A percentile compares a stretch with the other conserved stretches of the same genome.
Conservation (phyloP, 1,140 invertebrate species). For the Sweltsa coloradensis region DNA sequence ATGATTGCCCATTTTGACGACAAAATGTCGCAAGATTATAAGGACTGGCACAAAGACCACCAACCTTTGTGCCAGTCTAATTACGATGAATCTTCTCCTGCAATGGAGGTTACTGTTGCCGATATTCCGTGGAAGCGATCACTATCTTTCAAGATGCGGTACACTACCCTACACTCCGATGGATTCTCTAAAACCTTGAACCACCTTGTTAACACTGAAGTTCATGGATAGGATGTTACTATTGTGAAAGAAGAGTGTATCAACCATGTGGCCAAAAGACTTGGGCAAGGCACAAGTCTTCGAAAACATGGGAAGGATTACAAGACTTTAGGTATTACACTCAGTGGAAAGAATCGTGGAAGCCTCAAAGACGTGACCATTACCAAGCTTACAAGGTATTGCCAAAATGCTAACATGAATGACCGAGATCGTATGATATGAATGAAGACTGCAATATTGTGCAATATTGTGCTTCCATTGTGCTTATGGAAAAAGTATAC, state of each 20-base stretch:
- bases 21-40: too few relatives aligned
- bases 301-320: background rate
- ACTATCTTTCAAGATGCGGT: too few relatives aligned
- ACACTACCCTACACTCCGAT: too few relatives aligned
- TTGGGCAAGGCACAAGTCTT: constrained; percentile 19
- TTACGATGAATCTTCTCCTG: too few relatives aligned
- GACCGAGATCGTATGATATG: background rate
- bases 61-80: too few relatives aligned
- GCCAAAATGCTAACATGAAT: background rate
- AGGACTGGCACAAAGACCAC: too few relatives aligned
- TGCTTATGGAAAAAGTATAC: too few relatives aligned
- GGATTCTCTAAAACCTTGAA: background rate
- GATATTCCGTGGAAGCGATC: too few relatives aligned
- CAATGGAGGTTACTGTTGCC: too few relatives aligned
- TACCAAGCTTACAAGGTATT: constrained; percentile 1
- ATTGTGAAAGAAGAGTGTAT: constrained; percentile 21
- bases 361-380: constrained; percentile 9
- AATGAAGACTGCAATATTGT: constrained; percentile 1
- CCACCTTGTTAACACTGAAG: background rate
- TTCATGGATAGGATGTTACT: constrained; percentile 16
- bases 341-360: background rate
- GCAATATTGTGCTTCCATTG: too few relatives aligned
- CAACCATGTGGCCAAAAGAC: constrained; percentile 20
- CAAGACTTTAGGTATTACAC: background rate
- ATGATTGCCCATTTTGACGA: too few relatives aligned